Conservation (phyloP, 2,888 invertebrate species). For the Odontocolon sp. region DNA sequence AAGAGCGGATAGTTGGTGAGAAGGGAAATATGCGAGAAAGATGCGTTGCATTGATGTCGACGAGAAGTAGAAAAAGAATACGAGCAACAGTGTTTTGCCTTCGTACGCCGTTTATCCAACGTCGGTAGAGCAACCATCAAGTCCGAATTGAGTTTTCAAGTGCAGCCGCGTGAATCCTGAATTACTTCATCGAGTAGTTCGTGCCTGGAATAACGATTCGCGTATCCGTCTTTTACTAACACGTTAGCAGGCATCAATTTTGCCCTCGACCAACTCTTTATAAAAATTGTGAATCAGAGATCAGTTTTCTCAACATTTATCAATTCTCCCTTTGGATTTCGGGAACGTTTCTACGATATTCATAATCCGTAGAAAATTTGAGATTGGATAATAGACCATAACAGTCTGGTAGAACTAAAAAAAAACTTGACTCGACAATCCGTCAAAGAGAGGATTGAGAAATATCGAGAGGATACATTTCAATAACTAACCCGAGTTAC, state of each 20-base stretch:
- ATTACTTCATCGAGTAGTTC: slow-evolving; percentile 49
- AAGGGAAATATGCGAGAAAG: neutral
- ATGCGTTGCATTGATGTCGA: slow-evolving; percentile 21
- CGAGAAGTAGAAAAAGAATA: slow-evolving; percentile 17
- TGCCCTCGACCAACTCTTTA: neutral
- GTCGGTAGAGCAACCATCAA: slow-evolving; percentile 28
- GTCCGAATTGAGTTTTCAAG: slow-evolving; percentile 52
- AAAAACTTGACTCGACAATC: no score
- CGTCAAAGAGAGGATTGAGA: no score
- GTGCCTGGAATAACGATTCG: slow-evolving; percentile 43
- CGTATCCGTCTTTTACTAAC: neutral
- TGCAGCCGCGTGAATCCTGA: slow-evolving; percentile 30
- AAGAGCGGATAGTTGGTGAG: slow-evolving; percentile 33
- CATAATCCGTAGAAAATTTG: no score
- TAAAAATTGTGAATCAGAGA: no score
- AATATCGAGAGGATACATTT: no score
- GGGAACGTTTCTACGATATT: no score
- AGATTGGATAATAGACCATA: no score
- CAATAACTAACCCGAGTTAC: no score
- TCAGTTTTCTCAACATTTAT: no score
- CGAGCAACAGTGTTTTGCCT: slow-evolving; percentile 3
- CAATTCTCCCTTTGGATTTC: no score
- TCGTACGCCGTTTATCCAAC: slow-evolving; percentile 1
- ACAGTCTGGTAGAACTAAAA: no score
- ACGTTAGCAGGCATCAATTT: neutral